Evolutionary conservation across 2,888 invertebrate species (phyloP), one percentile per base, ranked within the genome.

Genomic region (Agriopis aurantiaria): DNA sequence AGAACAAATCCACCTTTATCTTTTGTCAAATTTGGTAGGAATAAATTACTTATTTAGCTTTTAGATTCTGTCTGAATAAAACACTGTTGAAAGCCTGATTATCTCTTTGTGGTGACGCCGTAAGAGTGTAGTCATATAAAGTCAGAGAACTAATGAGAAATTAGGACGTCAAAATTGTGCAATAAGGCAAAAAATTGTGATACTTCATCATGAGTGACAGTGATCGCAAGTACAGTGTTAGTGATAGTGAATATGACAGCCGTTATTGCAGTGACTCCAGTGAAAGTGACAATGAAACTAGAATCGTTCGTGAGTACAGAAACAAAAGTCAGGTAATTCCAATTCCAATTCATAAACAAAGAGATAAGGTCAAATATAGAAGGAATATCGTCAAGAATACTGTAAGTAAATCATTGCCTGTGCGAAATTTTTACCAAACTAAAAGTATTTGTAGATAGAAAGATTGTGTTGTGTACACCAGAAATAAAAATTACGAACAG

Each of bases 221-320:
- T 65, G 43, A 52, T 55, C 11, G 14, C 40, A 8, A 33, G 23
- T 48, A 60, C 14, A 12, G 51, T 60, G 59, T 43, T 17, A 62
- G 52, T 46, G 53, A 62, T 33, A 64, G 67, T 68, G 72, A 69
- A 49, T 10, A 51, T 56, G 65, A 65, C 9, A 53, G 51, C 14
- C 48, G 23, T 8, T 52, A 65, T 55, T 59, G 33, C n/a, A 74
- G 76, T 48, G 79, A 83, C 8, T 76, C 77, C 0, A 76, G 79
- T 76, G 82, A 83, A 12, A 83, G 81, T 79, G 82, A 83, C 55
- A 67, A 68, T 33, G 83, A 83, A 73, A 41, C 72, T 4, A 72
- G 76, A 33, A 80, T 83, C 41, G 70, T 82, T 65, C 74, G 74
- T 65, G 73, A 71, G 68, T 80, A 65, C 58, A 78, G 77, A 59